Conservation (phyloP, 2,888 invertebrate genomes). For the Bimastos eiseni region DNA sequence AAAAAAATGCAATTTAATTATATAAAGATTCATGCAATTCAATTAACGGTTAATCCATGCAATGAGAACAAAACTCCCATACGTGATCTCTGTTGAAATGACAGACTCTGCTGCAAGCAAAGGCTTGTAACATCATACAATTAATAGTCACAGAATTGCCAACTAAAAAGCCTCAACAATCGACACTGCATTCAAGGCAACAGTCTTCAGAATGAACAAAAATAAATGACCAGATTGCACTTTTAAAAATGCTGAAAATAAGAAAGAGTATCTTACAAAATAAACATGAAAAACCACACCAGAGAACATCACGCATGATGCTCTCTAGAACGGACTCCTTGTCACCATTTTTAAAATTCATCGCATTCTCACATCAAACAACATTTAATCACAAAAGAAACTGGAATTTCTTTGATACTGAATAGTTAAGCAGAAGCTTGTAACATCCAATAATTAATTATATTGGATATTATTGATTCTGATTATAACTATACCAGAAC, state of each 20-base stretch:
- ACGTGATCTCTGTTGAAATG: not conserved
- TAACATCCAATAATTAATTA: not conserved
- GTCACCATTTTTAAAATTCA: no score
- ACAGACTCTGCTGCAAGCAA: not conserved
- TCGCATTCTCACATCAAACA: not conserved
- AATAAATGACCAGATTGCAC: conserved; percentile 13
- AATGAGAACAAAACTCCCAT: not conserved
- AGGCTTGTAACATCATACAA: no score
- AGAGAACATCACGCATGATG: not conserved
- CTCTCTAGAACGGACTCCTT: not conserved
- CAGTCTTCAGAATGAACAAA: not conserved
- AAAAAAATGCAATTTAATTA: not conserved
- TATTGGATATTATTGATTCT: no score
- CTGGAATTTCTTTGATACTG: not conserved
- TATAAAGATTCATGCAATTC: not conserved
- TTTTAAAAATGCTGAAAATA: not conserved
- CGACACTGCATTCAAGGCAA: not conserved
- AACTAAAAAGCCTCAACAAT: not conserved
- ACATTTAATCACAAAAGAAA: not conserved
- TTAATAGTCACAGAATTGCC: not conserved
- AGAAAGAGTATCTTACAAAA: not conserved
- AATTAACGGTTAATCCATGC: not conserved
- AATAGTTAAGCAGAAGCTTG: not conserved
- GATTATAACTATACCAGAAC: no score
- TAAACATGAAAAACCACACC: not conserved